Conservation (phyloP, 1,140 invertebrate species). For the Melitaea cinxia region DNA sequence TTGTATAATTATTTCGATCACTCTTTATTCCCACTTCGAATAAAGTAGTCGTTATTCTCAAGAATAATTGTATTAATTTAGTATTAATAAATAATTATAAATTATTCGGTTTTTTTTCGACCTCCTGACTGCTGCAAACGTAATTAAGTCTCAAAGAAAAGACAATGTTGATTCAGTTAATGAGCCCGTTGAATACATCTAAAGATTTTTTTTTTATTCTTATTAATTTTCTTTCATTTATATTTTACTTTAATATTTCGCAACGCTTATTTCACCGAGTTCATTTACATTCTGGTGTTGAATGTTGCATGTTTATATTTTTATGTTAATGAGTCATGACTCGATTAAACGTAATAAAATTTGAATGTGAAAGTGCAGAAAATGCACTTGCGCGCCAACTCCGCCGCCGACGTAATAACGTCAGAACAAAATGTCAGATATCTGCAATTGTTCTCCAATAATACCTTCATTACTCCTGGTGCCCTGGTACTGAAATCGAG, state of each 20-base stretch:
- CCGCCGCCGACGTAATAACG: no score
- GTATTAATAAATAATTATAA: no score
- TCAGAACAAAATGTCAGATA: conserved; percentile 1
- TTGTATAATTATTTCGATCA: no score
- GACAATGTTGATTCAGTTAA: conserved; percentile 26
- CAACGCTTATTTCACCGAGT: background rate
- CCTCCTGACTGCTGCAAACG: no score
- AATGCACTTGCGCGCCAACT: conserved; percentile 9
- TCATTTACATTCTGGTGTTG: background rate
- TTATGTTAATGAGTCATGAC: background rate
- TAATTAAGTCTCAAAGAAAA: background rate
- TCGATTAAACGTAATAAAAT: background rate
- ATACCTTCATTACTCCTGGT: conserved; percentile 18
- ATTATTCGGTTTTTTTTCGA: no score
- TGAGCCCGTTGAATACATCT: conserved; percentile 22
- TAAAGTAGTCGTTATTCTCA: no score
- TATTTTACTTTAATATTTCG: background rate
- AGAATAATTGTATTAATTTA: no score
- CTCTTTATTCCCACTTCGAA: no score
- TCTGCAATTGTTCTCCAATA: conserved; percentile 23
- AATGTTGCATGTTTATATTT: background rate
- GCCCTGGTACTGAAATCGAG: conserved; percentile 25
- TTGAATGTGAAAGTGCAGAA: conserved; percentile 5
- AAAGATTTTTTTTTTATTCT: background rate
- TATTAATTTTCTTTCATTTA: background rate